These are phyloP conservation scores for Drosophila sturtevanti DNA, from an alignment of 1,140 invertebrate species.

Conservation along the genomic window DNA sequence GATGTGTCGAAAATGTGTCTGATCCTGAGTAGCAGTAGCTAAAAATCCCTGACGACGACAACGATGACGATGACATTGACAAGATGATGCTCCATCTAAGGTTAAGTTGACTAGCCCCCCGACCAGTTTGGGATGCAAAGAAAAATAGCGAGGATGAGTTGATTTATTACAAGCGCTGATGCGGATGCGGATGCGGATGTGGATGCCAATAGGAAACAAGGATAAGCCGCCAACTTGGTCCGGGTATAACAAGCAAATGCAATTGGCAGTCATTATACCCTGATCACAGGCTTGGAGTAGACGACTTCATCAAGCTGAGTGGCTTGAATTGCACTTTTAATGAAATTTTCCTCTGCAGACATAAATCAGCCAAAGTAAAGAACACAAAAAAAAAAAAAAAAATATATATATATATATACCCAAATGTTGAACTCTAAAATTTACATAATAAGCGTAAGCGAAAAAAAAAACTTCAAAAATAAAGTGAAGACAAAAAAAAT, in stretches of 20 bases:
- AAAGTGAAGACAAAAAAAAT: conserved; percentile 6
- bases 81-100: conserved; percentile 49
- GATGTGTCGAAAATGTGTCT: conserved; percentile 54
- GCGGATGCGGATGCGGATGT: conserved; percentile 5
- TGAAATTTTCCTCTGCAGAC: conserved; percentile 38
- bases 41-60: conserved; percentile 4
- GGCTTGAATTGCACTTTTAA: conserved; percentile 39
- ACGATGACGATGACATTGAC: conserved; percentile 41
- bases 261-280: conserved; percentile 54
- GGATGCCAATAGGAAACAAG: conserved; percentile 24
- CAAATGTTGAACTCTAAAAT: conserved; percentile 30
- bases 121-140: not conserved
- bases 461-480: not conserved
- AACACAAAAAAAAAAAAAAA: not conserved
- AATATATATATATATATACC: not conserved
- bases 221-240: conserved; percentile 35
- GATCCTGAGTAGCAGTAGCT: conserved; percentile 7
- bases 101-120: conserved; percentile 33
- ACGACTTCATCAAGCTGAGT: conserved; percentile 50
- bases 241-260: conserved; percentile 40
- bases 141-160: conserved; percentile 39
- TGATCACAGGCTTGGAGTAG: conserved; percentile 3
- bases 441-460: conserved; percentile 33
- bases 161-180: conserved; percentile 55
- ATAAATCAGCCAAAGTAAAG: not conserved